phyloP scores from a whole-genome alignment of 1,140 invertebrate species.

The Lordiphosa clarofinis region DNA sequence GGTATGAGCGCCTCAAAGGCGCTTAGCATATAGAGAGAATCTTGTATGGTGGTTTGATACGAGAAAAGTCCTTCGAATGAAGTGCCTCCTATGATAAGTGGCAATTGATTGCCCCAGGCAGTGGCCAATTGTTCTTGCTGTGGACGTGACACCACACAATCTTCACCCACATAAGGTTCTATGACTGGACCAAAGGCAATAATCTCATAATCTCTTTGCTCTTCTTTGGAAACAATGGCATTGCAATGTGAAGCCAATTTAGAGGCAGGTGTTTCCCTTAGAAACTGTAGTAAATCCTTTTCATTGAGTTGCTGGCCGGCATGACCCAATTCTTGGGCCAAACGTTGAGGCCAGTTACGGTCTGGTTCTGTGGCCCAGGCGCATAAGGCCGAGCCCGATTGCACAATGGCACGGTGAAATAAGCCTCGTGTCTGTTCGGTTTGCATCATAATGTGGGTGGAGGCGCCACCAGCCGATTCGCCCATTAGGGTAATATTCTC shows the following conservation, averaged over 20 bases:
- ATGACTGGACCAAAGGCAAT: constrained; percentile 74
- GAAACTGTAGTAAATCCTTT: constrained; percentile 64
- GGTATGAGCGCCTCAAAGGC: constrained; percentile 49
- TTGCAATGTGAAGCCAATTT: constrained; percentile 44
- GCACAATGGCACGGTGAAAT: constrained; percentile 82
- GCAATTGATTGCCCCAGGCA: constrained; percentile 77
- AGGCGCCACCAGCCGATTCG: constrained; percentile 71
- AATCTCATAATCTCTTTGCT: constrained; percentile 45
- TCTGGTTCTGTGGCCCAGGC: constrained; percentile 59
- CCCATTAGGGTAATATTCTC: constrained; percentile 75
- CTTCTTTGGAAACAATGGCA: constrained; percentile 47
- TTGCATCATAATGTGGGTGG: constrained; percentile 56
- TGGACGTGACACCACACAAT: constrained; percentile 64
- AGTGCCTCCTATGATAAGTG: constrained; percentile 78
- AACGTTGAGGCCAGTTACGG: constrained; percentile 24
- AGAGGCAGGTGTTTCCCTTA: constrained; percentile 40
- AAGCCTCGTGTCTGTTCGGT: constrained; percentile 79
- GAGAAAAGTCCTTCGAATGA: constrained; percentile 77
- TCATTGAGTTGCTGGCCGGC: constrained; percentile 58
- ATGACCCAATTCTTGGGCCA: constrained; percentile 58
- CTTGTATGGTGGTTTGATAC: constrained; percentile 37
- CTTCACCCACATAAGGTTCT: constrained; percentile 65
- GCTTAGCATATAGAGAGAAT: constrained; percentile 43
- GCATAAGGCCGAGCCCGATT: constrained; percentile 81
- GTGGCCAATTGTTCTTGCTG: constrained; percentile 67